Conservation (phyloP, 2,113 vertebrate genomes). For the Cavia porcellus region DNA sequence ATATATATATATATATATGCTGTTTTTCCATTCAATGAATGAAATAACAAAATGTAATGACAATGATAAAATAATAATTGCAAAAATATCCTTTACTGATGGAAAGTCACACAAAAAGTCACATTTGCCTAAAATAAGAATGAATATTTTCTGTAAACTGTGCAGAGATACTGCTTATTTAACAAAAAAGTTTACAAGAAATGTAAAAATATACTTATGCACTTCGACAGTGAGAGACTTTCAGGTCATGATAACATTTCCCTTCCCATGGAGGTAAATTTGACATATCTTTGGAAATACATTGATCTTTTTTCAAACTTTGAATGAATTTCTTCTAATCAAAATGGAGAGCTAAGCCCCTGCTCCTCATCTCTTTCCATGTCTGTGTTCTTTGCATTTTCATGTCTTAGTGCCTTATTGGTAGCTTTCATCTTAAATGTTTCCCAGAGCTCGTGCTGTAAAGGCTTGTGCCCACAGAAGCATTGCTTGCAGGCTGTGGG, state of each 20-base stretch:
- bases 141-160: neutral
- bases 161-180: neutral
- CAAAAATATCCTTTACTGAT: neutral
- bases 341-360: neutral
- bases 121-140: neutral
- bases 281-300: neutral
- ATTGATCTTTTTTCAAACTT: neutral
- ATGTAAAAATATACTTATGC: neutral
- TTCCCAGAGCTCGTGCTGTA: neutral
- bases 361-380: neutral
- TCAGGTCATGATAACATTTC: neutral
- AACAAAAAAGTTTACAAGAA: neutral
- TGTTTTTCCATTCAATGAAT: neutral
- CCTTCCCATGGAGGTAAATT: neutral
- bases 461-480: neutral
- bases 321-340: neutral
- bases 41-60: constrained; percentile 2
- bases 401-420: neutral
- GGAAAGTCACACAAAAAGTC: constrained; percentile 5
- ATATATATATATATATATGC: neutral
- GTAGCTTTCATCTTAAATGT: neutral
- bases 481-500: neutral
- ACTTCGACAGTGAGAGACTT: neutral
- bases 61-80: neutral
- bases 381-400: neutral